Percentiles rank a stretch among this genome's conserved stretches.
Evolutionary conservation across 2,797 vertebrate genomes (phyloP).

Genomic region (Acrocephalus scirpaceus): DNA sequence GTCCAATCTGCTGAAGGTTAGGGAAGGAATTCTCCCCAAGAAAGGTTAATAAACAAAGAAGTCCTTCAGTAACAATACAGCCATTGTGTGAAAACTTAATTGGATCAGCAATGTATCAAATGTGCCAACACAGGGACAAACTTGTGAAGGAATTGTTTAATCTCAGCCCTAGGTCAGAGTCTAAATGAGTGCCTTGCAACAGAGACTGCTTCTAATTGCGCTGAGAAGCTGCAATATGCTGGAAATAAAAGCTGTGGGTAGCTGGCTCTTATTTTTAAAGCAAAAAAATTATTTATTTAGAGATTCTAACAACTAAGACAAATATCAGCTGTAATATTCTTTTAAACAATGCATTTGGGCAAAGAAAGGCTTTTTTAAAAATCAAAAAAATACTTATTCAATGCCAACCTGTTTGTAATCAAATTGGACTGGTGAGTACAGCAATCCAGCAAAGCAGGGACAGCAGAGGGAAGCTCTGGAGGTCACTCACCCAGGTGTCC

Average conservation of each 20-base stretch:
- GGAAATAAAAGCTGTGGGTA: conserved; percentile 19
- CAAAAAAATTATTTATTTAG: background rate
- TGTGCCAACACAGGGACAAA: conserved; percentile 21
- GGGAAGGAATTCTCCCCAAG: background rate
- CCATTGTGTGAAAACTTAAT: conserved; percentile 55
- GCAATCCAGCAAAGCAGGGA: background rate
- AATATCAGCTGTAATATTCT: background rate
- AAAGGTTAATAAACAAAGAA: conserved; percentile 60
- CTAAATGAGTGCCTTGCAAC: background rate
- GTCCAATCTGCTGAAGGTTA: conserved; percentile 25
- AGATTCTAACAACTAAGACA: background rate
- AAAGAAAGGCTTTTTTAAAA: background rate
- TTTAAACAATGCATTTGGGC: background rate
- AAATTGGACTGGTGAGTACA: background rate
- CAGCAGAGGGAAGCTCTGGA: background rate
- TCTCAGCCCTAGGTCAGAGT: conserved; percentile 9
- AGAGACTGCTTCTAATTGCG: background rate
- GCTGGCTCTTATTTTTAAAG: background rate
- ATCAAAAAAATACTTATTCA: background rate
- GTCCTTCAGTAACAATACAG: conserved; percentile 31
- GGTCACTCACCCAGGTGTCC: background rate
- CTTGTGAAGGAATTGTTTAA: conserved; percentile 1
- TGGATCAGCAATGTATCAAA: conserved; percentile 46
- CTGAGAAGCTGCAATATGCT: background rate
- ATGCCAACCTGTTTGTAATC: background rate